Percentiles rank a stretch among this genome's conserved stretches.
These are phyloP conservation scores for Butorides virescens DNA, from an alignment of 2,113 vertebrate genomes.

Conservation along the genomic window DNA sequence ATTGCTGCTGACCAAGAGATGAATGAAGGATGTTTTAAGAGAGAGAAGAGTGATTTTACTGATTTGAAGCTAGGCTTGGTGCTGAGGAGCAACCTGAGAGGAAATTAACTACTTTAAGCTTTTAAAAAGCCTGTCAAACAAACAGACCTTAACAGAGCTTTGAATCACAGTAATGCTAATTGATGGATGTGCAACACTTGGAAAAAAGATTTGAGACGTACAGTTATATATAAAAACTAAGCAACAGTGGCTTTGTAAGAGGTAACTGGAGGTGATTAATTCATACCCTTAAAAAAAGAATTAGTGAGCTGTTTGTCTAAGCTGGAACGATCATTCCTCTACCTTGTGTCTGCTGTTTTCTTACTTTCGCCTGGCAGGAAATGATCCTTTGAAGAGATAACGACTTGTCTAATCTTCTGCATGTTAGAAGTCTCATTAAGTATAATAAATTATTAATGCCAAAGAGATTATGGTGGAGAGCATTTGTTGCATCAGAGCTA, in stretches of 20 bases:
- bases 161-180: neutral
- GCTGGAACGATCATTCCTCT: neutral
- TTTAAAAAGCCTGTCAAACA: neutral
- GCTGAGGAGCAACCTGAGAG: neutral
- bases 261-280: neutral
- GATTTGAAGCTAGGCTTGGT: neutral
- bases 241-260: neutral
- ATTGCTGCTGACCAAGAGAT: neutral
- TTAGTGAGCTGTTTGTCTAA: neutral
- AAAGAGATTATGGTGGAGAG: neutral
- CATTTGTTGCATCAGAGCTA: neutral
- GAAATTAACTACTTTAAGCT: neutral
- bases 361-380: neutral
- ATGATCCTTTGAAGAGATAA: constrained; percentile 27
- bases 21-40: neutral
- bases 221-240: neutral
- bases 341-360: neutral
- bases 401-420: constrained; percentile 2
- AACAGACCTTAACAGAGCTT: neutral
- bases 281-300: neutral
- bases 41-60: neutral
- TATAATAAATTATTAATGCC: constrained; percentile 36
- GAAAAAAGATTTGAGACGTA: neutral
- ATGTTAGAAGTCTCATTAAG: constrained; percentile 43
- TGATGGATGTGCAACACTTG: neutral